These are phyloP conservation scores for Metallyticus violacea DNA, from an alignment of 2,888 invertebrate species.

Conservation along the genomic window DNA sequence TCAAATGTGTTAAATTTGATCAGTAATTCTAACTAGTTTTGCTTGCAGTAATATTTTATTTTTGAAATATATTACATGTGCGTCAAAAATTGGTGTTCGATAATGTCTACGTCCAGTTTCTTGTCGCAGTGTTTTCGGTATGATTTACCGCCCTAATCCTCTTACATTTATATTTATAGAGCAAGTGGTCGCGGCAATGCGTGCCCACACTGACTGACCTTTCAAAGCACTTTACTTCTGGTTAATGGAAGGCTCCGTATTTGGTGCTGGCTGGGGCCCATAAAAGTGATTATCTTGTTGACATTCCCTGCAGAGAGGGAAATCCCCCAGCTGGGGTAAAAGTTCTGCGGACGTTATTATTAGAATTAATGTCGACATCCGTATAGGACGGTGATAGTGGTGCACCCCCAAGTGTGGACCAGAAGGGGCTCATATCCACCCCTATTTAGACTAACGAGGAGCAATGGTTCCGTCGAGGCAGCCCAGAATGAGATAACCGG, in stretches of 20 bases:
- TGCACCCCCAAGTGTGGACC: not conserved
- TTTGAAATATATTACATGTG: no score
- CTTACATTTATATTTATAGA: not conserved
- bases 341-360: not conserved
- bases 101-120: not conserved
- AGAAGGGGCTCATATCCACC: not conserved
- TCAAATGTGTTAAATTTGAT: no score
- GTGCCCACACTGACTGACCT: not conserved
- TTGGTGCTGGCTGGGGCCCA: not conserved
- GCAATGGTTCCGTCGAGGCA: constrained; percentile 2
- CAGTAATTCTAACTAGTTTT: no score
- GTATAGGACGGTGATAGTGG: not conserved
- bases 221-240: not conserved
- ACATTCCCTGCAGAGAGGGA: not conserved
- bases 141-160: not conserved
- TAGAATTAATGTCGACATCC: not conserved
- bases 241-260: not conserved
- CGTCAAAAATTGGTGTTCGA: no score
- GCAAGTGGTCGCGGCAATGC: not conserved
- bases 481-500: not conserved
- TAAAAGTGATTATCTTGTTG: not conserved
- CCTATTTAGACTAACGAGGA: not conserved
- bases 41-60: no score
- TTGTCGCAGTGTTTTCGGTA: not conserved
- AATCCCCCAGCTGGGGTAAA: not conserved